Evolutionary conservation across 2,888 invertebrate species (phyloP), one percentile per base, ranked within the genome.

Genomic region (Crocallis elinguaria): DNA sequence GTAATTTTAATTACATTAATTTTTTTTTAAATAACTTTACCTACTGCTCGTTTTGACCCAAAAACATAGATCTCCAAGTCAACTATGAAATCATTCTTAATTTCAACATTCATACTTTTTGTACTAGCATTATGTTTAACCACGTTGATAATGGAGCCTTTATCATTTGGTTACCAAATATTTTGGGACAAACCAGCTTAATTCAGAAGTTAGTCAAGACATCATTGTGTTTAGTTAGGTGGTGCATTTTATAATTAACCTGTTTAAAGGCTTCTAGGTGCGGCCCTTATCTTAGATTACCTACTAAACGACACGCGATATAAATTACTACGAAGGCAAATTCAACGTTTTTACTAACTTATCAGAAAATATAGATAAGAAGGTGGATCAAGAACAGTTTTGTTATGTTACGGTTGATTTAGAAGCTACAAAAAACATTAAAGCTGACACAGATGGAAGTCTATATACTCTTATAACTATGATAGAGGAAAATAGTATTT

Each of bases 71-170:
- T 73, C 79, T 66, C 63, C 72, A 43, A 57, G 58, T 64, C 66
- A 74, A 79, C 73, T 55, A 78, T 85, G 80, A 84, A 77, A 79
- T 86, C 81, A 84, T 80, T 69, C 64, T 62, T 58, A 39, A 67
- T 71, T 70, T 62, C 66, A 69, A 70, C 67, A 49, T 29, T 36
- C 42, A 42, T 41, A 69, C 73, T 37, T 71, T 79, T 75, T 70
- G 69, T 73, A 69, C 72, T 62, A 68, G 62, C 71, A 63, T 65
- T 57, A 68, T 75, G 74, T 78, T 84, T 86, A 84, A 82, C 80
- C 75, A 46, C 38, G 57, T 46, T 72, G 85, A 87, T 85, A 86
- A 82, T 70, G 57, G 27, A 65, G 79, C 80, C 82, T 82, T 88
- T 88, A 88, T 88, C 88, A 77, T 65, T 66, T 69, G 75, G 73